Base-by-base conservation (phyloP, 2,113 vertebrate genomes). In the Ptychochromis oligacanthus region DNA sequence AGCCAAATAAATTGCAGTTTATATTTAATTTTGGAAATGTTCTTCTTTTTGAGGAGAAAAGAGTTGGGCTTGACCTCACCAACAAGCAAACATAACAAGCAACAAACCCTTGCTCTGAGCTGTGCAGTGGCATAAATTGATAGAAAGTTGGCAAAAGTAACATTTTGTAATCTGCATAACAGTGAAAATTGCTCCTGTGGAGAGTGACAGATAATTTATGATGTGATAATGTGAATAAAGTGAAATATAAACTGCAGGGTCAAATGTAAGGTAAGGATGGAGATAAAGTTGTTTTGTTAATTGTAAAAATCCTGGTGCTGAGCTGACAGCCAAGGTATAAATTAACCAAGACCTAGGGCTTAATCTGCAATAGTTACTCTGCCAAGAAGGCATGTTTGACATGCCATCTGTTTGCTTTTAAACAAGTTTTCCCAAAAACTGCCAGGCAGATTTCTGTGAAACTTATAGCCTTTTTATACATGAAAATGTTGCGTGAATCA, bases 161-260 rank as follows among this genome's bases (percentile, higher is more conserved):
- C 15, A 70, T 17, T 26, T 8, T 7, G 24, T 31, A 43, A 52
- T 7, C 24, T 52, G 65, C 65, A 52, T 7, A 52, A 20, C 43
- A 0, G 24, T 70, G 43, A 31, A 70, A 52, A 70, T 52, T 49
- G 2, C 65, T 70, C 40, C 65, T 70, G 65, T 0, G 65, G 40
- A 28, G 65, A 70, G 24, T 24, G 49, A 40, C 28, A 7, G 28
- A 20, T 52, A 70, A 70, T 28, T 52, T 1, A 70, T 31, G 3
- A 24, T 70, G 43, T 5, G 65, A 70, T 40, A 65, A 64, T 64
- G 61, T 64, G 61, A 64, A 43, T 65, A 6, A 65, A 43, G n/a
- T 43, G n/a, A 13, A 65, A 65, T 65, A 24, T 65, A 65, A 65
- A 43, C 2, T 43, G 36, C 36, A 65, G 38, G 62, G 40, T 43